phyloP scores from a whole-genome alignment of 2,888 invertebrate genomes.

The Napeogenes sylphis region DNA sequence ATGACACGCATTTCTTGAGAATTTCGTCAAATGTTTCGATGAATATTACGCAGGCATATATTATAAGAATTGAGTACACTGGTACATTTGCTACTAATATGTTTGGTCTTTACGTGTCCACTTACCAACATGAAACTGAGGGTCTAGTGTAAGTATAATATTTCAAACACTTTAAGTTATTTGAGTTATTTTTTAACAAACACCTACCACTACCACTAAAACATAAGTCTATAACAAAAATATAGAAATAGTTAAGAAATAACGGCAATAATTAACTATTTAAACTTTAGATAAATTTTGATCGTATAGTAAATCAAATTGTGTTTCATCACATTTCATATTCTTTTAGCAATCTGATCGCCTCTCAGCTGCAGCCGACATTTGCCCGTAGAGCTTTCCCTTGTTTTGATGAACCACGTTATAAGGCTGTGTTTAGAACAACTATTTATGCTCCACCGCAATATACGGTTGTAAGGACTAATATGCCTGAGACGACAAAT shows the following conservation, averaged over 20 bases:
- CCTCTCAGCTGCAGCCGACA: constrained; percentile 83
- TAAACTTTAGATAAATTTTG: too few species aligned
- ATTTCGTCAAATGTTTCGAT: constrained; percentile 59
- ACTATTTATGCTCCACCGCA: constrained; percentile 74
- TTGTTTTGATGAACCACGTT: constrained; percentile 84
- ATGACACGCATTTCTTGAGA: constrained; percentile 70
- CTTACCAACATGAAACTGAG: constrained; percentile 51
- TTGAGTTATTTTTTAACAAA: too few species aligned
- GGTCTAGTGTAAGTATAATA: constrained; percentile 51
- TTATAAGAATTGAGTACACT: constrained; percentile 74
- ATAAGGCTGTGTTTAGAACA: constrained; percentile 83
- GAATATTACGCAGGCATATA: constrained; percentile 55
- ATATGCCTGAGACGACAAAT: constrained; percentile 54
- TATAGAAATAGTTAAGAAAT: not conserved
- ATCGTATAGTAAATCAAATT: too few species aligned
- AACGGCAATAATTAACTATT: too few species aligned
- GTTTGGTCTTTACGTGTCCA: constrained; percentile 81
- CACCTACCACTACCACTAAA: too few species aligned
- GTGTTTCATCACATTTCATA: not conserved
- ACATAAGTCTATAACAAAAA: too few species aligned
- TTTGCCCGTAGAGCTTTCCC: constrained; percentile 84
- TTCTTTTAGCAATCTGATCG: constrained; percentile 74
- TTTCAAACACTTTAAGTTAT: too few species aligned
- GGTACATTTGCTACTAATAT: constrained; percentile 78
- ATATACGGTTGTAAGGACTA: constrained; percentile 56